Evolutionary conservation across 2,888 invertebrate species (phyloP).

Genomic region (Heliconius sara): DNA sequence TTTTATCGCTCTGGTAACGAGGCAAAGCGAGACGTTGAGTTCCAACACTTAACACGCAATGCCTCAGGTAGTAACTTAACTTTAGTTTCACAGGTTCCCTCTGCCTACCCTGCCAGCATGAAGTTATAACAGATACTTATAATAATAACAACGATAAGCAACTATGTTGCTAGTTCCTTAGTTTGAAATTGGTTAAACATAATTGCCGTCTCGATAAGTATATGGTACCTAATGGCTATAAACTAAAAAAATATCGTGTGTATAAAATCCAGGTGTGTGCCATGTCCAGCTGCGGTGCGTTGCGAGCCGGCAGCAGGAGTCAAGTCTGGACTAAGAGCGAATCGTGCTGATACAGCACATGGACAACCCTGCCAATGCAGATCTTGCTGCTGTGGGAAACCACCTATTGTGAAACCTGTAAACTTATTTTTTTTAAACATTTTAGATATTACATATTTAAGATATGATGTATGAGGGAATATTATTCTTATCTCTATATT

Average conservation of each 20-base stretch:
- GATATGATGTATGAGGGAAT: too few relatives aligned
- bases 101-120: too few relatives aligned
- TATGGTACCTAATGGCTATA: not conserved
- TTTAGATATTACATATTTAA: not conserved
- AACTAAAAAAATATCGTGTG: not conserved
- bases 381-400: conserved; percentile 73
- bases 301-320: conserved; percentile 70
- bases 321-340: conserved; percentile 65
- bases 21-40: not conserved
- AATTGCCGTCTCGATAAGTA: not conserved
- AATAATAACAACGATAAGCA: too few relatives aligned
- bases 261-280: conserved; percentile 60
- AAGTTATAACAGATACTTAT: too few relatives aligned
- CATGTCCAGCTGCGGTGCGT: conserved; percentile 69
- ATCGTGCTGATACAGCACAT: conserved; percentile 64
- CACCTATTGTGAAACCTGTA: conserved; percentile 67
- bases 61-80: too few relatives aligned
- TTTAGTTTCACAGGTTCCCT: too few relatives aligned
- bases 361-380: conserved; percentile 68
- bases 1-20: not conserved
- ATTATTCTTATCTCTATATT: too few relatives aligned
- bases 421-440: not conserved
- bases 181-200: not conserved
- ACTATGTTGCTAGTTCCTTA: not conserved
- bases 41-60: too few relatives aligned